These are phyloP conservation scores for Cantharis nigra DNA, from an alignment of 2,888 invertebrate species.

Conservation along the genomic window DNA sequence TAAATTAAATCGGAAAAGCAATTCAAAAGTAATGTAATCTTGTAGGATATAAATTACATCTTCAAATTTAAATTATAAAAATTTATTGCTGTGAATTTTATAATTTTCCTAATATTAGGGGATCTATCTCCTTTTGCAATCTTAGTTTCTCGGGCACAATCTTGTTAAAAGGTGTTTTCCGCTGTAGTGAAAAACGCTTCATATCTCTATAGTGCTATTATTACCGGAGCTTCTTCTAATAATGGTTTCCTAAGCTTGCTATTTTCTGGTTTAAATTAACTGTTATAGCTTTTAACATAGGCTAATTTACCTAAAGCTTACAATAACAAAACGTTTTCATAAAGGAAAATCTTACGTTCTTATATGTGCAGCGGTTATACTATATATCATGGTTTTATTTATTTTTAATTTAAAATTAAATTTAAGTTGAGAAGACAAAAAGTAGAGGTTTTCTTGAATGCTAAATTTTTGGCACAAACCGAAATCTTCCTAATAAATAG, in stretches of 20 bases:
- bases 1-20: not conserved
- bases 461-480: no score
- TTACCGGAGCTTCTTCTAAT: slow-evolving; percentile 24
- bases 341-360: not conserved
- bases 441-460: not conserved
- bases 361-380: not conserved
- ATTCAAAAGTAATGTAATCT: not conserved
- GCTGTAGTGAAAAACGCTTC: slow-evolving; percentile 23
- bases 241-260: slow-evolving; percentile 27
- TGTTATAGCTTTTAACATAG: slow-evolving; percentile 21
- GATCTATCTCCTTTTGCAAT: not conserved
- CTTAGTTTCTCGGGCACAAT: slow-evolving; percentile 9
- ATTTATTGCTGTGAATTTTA: not conserved
- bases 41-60: not conserved
- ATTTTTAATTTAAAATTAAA: not conserved
- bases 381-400: not conserved
- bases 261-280: slow-evolving; percentile 21
- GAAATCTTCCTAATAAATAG: not conserved
- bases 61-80: not conserved
- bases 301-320: slow-evolving; percentile 19
- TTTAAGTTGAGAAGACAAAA: not conserved
- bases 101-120: not conserved
- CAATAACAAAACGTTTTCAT: slow-evolving; percentile 20
- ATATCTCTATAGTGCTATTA: slow-evolving; percentile 23
- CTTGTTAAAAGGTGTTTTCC: slow-evolving; percentile 20